These are phyloP conservation scores for Athalia rosae DNA, from an alignment of 2,888 invertebrate genomes.

Conservation along the genomic window DNA sequence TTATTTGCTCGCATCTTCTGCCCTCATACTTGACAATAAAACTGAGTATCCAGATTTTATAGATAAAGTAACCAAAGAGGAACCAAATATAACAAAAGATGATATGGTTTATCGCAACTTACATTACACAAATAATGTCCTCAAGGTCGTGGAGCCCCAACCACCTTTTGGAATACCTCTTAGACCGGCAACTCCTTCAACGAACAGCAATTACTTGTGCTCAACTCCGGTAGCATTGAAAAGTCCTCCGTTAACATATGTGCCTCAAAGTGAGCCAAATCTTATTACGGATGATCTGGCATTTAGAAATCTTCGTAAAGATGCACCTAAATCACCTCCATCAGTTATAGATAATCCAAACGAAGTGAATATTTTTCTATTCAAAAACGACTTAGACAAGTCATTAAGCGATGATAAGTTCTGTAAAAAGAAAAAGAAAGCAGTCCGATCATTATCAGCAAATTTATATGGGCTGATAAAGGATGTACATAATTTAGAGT, in stretches of 20 bases:
- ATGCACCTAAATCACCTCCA: constrained; percentile 76
- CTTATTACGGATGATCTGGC: constrained; percentile 92
- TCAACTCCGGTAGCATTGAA: constrained; percentile 49
- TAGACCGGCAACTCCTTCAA: constrained; percentile 87
- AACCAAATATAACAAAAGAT: constrained; percentile 88
- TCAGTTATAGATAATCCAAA: constrained; percentile 75
- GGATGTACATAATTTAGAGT: constrained; percentile 59
- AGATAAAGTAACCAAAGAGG: constrained; percentile 72
- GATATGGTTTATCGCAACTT: constrained; percentile 90
- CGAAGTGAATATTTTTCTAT: constrained; percentile 59
- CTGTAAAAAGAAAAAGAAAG: constrained; percentile 81
- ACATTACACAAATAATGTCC: constrained; percentile 83
- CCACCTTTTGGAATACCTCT: constrained; percentile 94
- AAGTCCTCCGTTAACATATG: constrained; percentile 77
- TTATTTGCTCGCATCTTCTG: constrained; percentile 83
- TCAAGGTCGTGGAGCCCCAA: constrained; percentile 83
- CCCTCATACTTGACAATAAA: constrained; percentile 71
- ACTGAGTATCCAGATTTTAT: constrained; percentile 32
- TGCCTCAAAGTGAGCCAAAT: constrained; percentile 85
- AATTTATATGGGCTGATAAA: constrained; percentile 88
- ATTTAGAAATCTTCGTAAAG: constrained; percentile 89
- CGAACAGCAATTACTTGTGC: constrained; percentile 90
- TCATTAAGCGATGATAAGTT: constrained; percentile 45
- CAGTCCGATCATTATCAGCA: constrained; percentile 88
- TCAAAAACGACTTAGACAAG: constrained; percentile 48